Percentiles rank a stretch among this genome's conserved stretches.
phyloP scores from a whole-genome alignment of 2,888 invertebrate species.

The Pedicia rivosa region DNA sequence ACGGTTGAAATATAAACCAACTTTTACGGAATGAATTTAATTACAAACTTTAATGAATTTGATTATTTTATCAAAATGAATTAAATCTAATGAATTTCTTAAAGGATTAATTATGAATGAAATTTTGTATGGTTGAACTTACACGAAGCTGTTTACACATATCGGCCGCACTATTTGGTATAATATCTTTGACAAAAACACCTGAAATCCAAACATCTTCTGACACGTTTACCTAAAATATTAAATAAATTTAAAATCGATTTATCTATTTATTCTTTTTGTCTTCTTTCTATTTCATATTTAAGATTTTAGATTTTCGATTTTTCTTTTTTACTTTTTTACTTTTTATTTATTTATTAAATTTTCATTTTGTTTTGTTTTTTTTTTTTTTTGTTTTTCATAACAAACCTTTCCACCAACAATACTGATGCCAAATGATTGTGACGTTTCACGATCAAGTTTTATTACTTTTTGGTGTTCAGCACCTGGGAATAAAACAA shows the following conservation, averaged over 20 bases:
- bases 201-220: slow-evolving; percentile 36
- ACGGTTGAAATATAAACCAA: no score
- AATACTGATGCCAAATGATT: slow-evolving; percentile 6
- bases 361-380: background rate
- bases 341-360: background rate
- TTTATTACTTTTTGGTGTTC: slow-evolving; percentile 3
- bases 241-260: no score
- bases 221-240: background rate
- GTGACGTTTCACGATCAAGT: slow-evolving; percentile 1
- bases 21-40: no score
- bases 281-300: no score
- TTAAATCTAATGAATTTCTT: no score
- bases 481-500: no score
- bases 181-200: slow-evolving; percentile 95
- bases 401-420: slow-evolving; percentile 4
- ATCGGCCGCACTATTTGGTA: slow-evolving; percentile 87
- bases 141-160: slow-evolving; percentile 74
- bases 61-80: no score
- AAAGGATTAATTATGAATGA: background rate
- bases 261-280: no score
- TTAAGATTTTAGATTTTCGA: no score
- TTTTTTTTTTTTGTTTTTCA: background rate
- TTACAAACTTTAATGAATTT: no score
- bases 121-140: slow-evolving; percentile 15
- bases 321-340: background rate